Conservation (phyloP, 2,797 vertebrate genomes). For the Leuciscus waleckii region DNA sequence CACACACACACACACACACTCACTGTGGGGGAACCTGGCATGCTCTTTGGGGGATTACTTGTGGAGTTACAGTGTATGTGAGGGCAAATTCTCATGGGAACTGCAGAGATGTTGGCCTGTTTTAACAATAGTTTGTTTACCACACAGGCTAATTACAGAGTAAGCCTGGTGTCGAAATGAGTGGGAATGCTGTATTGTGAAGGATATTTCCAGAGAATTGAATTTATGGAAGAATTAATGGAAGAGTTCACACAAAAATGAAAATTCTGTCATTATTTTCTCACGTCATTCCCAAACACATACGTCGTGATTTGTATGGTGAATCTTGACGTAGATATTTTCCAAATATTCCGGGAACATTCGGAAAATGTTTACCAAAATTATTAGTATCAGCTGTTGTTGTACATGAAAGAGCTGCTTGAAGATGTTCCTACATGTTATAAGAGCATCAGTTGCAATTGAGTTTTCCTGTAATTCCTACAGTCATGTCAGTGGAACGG, state of each 20-base stretch:
- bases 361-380: background rate
- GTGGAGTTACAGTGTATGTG: slow-evolving; percentile 32
- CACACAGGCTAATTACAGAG: slow-evolving; percentile 55
- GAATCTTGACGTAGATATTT: background rate
- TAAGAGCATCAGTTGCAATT: background rate
- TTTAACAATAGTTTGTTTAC: slow-evolving; percentile 50
- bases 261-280: background rate
- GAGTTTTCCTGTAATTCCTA: background rate
- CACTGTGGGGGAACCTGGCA: slow-evolving; percentile 11
- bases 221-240: background rate
- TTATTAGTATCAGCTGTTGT: background rate
- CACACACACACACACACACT: background rate
- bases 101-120: slow-evolving; percentile 40
- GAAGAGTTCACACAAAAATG: background rate
- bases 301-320: background rate
- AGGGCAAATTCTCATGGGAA: slow-evolving; percentile 54
- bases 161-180: slow-evolving; percentile 46
- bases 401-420: background rate
- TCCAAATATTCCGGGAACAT: background rate
- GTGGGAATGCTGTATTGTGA: slow-evolving; percentile 38
- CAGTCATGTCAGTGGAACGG: background rate
- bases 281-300: background rate
- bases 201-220: slow-evolving; percentile 17
- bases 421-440: background rate
- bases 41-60: slow-evolving; percentile 18